These are phyloP conservation scores for Oligia fasciuncula DNA, from an alignment of 2,888 invertebrate species.

Conservation along the genomic window DNA sequence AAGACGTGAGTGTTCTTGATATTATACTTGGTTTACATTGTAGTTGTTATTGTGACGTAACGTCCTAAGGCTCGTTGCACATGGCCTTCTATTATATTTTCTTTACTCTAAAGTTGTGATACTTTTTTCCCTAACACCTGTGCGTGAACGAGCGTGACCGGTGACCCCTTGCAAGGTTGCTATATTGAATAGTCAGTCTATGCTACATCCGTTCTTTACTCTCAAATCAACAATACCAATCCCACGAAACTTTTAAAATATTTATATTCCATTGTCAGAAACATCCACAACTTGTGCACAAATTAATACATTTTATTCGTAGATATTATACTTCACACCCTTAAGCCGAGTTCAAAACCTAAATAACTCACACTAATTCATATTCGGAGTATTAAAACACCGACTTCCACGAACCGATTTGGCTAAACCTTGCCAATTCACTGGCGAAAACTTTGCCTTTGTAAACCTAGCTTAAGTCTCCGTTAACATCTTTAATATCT, in stretches of 20 bases:
- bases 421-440: constrained; percentile 38
- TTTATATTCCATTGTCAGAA: not conserved
- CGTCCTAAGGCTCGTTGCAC: not conserved
- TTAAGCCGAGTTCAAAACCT: constrained; percentile 19
- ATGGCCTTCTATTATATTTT: constrained; percentile 24
- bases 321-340: not conserved
- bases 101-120: not conserved
- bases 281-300: not conserved
- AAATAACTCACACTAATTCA: constrained; percentile 29
- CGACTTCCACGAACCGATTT: constrained; percentile 41
- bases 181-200: not conserved
- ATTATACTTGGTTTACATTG: not conserved
- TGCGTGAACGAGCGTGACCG: constrained; percentile 8
- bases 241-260: not conserved
- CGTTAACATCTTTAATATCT: constrained; percentile 68
- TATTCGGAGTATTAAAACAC: constrained; percentile 21
- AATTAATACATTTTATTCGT: not conserved
- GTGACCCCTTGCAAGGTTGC: constrained; percentile 16
- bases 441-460: constrained; percentile 50
- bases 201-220: not conserved
- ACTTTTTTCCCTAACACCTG: not conserved
- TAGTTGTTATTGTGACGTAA: constrained; percentile 6
- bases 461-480: constrained; percentile 49
- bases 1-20: constrained; percentile 81
- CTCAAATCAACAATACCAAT: no score